Base-by-base conservation (phyloP, 2,113 vertebrate genomes). In the Addax nasomaculatus region DNA sequence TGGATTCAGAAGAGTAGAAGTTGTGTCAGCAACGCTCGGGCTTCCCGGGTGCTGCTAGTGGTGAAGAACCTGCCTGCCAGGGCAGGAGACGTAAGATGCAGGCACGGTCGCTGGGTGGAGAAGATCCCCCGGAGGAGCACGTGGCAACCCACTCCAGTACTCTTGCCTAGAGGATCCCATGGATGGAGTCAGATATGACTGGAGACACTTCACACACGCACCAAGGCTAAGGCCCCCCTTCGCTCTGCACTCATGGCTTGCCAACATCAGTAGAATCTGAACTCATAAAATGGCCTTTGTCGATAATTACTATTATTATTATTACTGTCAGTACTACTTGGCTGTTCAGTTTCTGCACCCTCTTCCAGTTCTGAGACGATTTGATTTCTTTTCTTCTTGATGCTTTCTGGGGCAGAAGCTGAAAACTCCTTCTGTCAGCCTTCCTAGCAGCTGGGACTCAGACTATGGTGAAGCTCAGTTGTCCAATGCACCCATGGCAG, bases 201-300 rank as follows among this genome's bases (percentile, higher is more conserved):
- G n/a, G n/a, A 70, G 19, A 70, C 19, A 23, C 67, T 70, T 70
- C n/a, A 70, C 67, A 5, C 19, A 2, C 3, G 43, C 16, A 15
- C 17, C 10, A 5, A 14, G 39, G n/a, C 79, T 21, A 12, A 51
- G 39, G 17, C 7, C 29, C 3, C 39, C 47, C 25, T 36, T 47
- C 0, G 0, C 55, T 14, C 29, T 13, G 25, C 27, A 10, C 33
- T 8, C 29, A 3, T 1, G 2, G 51, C 80, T 94, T 25, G 14
- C 17, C 29, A 47, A 27, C 5, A 10, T 19, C 7, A 1, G 23
- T 27, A 27, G 64, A 76, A 33, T 89, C 80, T 13, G 49, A 70
- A 23, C 45, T 83, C 76, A 60, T 6, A 16, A 27, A 25, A 33
- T 4, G 43, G 73, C 17, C 5, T 57, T 51, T 92, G 57, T 78